phyloP scores from a whole-genome alignment of 2,888 invertebrate genomes.

The Heliconius sara region DNA sequence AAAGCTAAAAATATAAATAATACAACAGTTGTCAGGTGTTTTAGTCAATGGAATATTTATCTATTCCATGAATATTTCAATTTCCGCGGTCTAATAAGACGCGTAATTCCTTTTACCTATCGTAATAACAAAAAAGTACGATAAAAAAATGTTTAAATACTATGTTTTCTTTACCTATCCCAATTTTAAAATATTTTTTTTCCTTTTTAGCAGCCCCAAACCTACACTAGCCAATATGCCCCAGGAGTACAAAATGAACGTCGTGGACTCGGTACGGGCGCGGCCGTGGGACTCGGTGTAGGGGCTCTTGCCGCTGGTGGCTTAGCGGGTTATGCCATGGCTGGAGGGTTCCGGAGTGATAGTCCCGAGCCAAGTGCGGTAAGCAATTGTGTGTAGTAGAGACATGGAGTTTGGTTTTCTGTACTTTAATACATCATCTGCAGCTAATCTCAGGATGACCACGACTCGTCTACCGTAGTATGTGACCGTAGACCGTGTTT shows the following conservation, averaged over 20 bases:
- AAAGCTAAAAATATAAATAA: neutral
- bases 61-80: no score
- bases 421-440: neutral
- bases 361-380: constrained; percentile 52
- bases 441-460: no score
- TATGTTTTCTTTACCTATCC: no score
- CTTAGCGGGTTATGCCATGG: constrained; percentile 83
- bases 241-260: constrained; percentile 52
- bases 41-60: no score
- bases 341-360: constrained; percentile 74
- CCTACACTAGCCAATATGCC: constrained; percentile 57
- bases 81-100: no score
- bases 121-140: neutral
- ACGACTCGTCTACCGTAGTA: no score
- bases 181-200: neutral
- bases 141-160: no score
- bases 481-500: no score
- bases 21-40: no score
- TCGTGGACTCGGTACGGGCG: constrained; percentile 70
- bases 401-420: neutral
- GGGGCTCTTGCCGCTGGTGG: constrained; percentile 82
- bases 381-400: neutral
- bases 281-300: constrained; percentile 80
- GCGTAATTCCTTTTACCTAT: no score
- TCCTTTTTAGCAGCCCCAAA: constrained; percentile 23